These are phyloP conservation scores for Nannobrachium achirus DNA, from an alignment of 2,113 vertebrate genomes.

Conservation along the genomic window DNA sequence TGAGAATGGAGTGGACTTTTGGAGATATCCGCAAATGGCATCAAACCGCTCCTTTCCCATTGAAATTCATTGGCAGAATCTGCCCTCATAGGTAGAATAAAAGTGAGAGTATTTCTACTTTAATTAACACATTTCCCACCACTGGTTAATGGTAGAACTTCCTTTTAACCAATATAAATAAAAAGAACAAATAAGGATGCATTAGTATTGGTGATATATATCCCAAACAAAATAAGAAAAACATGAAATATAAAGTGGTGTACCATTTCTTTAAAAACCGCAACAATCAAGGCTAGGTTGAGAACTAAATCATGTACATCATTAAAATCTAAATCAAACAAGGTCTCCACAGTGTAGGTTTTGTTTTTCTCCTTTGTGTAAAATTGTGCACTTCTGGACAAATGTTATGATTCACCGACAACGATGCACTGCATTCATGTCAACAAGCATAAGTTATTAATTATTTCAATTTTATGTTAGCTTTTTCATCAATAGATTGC, in stretches of 20 bases:
- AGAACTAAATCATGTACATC: not conserved
- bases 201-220: slow-evolving; percentile 32
- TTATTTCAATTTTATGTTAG: no score
- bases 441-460: no score
- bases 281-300: not conserved
- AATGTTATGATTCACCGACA: slow-evolving; percentile 4
- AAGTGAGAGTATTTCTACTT: no score
- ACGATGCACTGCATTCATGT: not conserved
- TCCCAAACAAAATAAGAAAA: slow-evolving; percentile 7
- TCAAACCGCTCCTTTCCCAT: no score
- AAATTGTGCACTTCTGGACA: not conserved
- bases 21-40: no score
- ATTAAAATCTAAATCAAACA: slow-evolving; percentile 49
- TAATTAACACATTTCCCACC: no score
- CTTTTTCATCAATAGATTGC: no score
- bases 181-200: not conserved
- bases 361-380: not conserved
- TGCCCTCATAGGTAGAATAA: no score
- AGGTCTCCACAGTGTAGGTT: slow-evolving; percentile 17
- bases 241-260: not conserved
- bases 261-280: not conserved
- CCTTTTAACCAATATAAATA: not conserved
- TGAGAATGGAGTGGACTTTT: no score
- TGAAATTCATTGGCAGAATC: no score
- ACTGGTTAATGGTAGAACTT: not conserved